phyloP scores from a whole-genome alignment of 92 coral and sea anemone genomes.

The Parazoanthus atlanticus region DNA sequence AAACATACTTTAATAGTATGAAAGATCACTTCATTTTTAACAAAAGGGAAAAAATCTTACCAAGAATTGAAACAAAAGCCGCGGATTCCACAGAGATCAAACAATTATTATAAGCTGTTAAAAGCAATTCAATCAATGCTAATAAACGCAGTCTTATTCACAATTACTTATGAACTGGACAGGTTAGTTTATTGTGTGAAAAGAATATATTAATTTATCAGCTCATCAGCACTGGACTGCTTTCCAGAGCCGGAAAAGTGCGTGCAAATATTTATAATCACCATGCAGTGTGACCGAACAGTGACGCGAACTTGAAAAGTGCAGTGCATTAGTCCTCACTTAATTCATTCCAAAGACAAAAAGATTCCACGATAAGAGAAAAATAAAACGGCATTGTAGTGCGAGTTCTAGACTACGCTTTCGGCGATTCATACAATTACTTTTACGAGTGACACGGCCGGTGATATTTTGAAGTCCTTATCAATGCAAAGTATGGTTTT shows the following conservation, averaged over 20 bases:
- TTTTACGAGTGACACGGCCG: neutral
- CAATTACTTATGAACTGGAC: neutral
- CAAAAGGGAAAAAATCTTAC: no score
- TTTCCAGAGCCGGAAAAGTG: neutral
- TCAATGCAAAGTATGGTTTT: neutral
- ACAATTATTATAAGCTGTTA: neutral
- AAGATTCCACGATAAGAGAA: neutral
- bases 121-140: neutral
- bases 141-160: no score
- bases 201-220: no score
- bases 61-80: neutral
- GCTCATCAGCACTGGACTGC: neutral
- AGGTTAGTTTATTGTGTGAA: neutral
- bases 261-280: neutral
- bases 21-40: no score
- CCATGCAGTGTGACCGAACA: neutral
- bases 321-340: neutral
- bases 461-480: neutral
- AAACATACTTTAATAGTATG: no score
- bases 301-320: neutral
- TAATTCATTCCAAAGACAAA: neutral
- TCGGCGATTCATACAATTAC: no score
- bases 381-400: neutral
- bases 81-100: neutral
- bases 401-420: neutral